These are phyloP conservation scores for Anguilla megastoma DNA, from an alignment of 2,797 vertebrate genomes.

Conservation along the genomic window DNA sequence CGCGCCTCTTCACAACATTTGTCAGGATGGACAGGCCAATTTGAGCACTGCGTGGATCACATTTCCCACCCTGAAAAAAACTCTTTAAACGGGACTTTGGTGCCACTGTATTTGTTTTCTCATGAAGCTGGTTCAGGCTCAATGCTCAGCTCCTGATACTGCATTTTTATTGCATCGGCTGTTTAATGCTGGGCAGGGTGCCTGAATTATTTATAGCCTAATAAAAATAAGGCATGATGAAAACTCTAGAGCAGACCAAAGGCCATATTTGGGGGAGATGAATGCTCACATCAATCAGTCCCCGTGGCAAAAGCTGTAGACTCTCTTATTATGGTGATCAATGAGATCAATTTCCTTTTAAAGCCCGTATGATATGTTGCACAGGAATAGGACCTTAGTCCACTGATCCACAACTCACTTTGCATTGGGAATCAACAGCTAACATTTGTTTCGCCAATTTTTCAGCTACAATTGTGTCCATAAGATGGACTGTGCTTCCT, in stretches of 20 bases:
- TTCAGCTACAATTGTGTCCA: neutral
- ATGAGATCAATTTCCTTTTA: constrained; percentile 13
- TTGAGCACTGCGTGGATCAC: neutral
- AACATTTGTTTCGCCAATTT: neutral
- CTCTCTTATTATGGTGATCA: neutral
- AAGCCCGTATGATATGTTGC: neutral
- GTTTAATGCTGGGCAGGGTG: neutral
- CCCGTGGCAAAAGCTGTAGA: neutral
- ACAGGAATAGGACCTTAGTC: neutral
- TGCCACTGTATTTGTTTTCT: neutral
- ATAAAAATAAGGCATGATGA: constrained; percentile 19
- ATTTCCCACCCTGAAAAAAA: neutral
- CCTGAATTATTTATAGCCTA: constrained; percentile 25
- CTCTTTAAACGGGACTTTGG: neutral
- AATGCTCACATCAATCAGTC: neutral
- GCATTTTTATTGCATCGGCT: neutral
- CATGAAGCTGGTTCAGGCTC: neutral
- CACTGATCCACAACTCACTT: neutral
- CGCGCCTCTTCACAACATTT: neutral
- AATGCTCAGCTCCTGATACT: neutral
- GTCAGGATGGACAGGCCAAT: no score
- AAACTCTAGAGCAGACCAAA: neutral
- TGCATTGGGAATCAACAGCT: neutral
- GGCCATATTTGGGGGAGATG: neutral
- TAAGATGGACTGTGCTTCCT: neutral